Evolutionary conservation across 2,797 vertebrate genomes (phyloP).

Genomic region (Sebastes wilsoni): DNA sequence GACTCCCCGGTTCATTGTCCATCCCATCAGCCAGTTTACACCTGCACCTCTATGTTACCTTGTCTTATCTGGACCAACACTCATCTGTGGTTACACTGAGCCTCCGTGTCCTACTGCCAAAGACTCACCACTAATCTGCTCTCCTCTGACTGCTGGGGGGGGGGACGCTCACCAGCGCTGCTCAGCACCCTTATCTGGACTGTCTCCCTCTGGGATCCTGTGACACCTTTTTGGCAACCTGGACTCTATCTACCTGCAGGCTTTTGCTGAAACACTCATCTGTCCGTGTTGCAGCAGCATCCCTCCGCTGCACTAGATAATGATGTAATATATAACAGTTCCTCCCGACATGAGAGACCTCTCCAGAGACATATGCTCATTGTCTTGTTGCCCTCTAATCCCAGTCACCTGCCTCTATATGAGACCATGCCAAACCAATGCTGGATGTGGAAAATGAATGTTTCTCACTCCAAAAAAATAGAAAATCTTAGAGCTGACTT

Average conservation of each 20-base stretch:
- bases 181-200: constrained; percentile 61
- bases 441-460: background rate
- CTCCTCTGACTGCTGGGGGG: constrained; percentile 17
- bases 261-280: constrained; percentile 44
- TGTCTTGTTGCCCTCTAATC: constrained; percentile 62
- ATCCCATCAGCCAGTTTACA: background rate
- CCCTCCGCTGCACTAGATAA: constrained; percentile 53
- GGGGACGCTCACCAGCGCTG: constrained; percentile 18
- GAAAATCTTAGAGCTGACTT: constrained; percentile 18
- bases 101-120: constrained; percentile 22
- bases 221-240: constrained; percentile 68
- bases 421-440: constrained; percentile 16
- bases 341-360: constrained; percentile 47
- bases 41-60: background rate
- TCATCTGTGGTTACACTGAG: constrained; percentile 16
- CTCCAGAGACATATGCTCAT: constrained; percentile 53
- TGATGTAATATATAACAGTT: constrained; percentile 63
- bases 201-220: constrained; percentile 46
- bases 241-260: constrained; percentile 68
- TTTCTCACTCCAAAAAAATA: background rate
- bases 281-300: constrained; percentile 41
- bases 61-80: constrained; percentile 20
- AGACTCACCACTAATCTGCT: constrained; percentile 43
- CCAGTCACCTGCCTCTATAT: constrained; percentile 41
- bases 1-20: background rate